Evolutionary conservation across 2,888 invertebrate genomes (phyloP).

Genomic region (Neocrepidodera transversa): DNA sequence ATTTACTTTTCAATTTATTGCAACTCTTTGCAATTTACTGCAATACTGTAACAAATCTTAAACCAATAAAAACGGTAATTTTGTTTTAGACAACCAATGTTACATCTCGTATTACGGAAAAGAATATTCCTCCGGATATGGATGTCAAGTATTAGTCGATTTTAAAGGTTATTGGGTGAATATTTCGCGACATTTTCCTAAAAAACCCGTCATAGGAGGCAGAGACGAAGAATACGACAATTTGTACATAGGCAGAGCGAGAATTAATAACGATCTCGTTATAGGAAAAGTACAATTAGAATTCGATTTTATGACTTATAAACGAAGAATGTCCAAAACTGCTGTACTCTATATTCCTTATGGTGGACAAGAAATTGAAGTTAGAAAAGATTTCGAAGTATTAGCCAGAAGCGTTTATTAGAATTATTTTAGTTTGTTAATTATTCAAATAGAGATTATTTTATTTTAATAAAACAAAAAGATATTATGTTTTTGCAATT

Average conservation of each 20-base stretch:
- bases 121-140: constrained; percentile 2
- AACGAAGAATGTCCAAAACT: neutral
- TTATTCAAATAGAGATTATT: too few relatives aligned
- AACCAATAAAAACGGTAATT: neutral
- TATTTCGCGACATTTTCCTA: neutral
- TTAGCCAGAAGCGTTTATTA: neutral
- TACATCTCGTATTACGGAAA: constrained; percentile 2
- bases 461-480: too few relatives aligned
- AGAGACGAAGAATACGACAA: neutral
- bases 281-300: neutral
- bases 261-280: constrained; percentile 1
- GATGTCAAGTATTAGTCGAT: neutral
- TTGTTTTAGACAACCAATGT: neutral
- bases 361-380: neutral
- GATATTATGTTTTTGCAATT: too few relatives aligned
- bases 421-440: too few relatives aligned
- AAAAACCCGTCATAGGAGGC: neutral
- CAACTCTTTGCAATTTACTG: too few relatives aligned
- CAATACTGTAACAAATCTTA: too few relatives aligned
- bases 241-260: neutral
- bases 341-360: neutral
- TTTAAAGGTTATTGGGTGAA: constrained; percentile 4
- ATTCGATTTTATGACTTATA: neutral
- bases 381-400: neutral
- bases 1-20: too few relatives aligned